Percentiles rank a stretch among this genome's conserved stretches.
Conservation (phyloP, 2,888 invertebrate genomes). For the Blera fallax region DNA sequence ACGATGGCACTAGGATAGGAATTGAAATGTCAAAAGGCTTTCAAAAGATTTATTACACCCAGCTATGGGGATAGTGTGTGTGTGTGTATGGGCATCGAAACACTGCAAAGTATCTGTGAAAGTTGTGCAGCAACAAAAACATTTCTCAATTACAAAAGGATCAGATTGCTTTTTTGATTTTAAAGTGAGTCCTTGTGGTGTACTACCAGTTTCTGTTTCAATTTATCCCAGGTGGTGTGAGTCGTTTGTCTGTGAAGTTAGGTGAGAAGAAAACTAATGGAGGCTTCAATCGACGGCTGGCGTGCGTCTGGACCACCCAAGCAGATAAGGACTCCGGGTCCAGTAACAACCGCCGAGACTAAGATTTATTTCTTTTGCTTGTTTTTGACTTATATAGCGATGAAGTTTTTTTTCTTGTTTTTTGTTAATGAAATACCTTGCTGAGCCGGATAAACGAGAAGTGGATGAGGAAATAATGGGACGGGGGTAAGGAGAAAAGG, state of each 20-base stretch:
- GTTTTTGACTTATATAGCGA: conserved; percentile 15
- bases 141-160: conserved; percentile 38
- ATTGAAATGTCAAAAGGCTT: conserved; percentile 69
- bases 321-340: conserved; percentile 32
- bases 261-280: neutral
- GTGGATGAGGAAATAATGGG: conserved; percentile 30
- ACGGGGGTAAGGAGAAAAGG: conserved; percentile 9
- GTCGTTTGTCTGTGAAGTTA: neutral
- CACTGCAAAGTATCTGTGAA: neutral
- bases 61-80: conserved; percentile 20
- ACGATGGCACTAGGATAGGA: conserved; percentile 43
- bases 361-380: conserved; percentile 60
- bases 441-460: conserved; percentile 30
- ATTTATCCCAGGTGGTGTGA: conserved; percentile 27
- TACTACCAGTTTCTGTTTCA: conserved; percentile 34
- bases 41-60: conserved; percentile 59
- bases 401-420: neutral
- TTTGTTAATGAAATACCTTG: conserved; percentile 56
- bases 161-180: conserved; percentile 53
- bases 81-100: conserved; percentile 22
- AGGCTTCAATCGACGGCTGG: conserved; percentile 43
- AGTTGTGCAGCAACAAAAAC: neutral
- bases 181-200: conserved; percentile 60
- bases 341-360: neutral
- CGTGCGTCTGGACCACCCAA: conserved; percentile 27